These are phyloP conservation scores for Battus philenor DNA, from an alignment of 1,140 invertebrate genomes.

Conservation along the genomic window DNA sequence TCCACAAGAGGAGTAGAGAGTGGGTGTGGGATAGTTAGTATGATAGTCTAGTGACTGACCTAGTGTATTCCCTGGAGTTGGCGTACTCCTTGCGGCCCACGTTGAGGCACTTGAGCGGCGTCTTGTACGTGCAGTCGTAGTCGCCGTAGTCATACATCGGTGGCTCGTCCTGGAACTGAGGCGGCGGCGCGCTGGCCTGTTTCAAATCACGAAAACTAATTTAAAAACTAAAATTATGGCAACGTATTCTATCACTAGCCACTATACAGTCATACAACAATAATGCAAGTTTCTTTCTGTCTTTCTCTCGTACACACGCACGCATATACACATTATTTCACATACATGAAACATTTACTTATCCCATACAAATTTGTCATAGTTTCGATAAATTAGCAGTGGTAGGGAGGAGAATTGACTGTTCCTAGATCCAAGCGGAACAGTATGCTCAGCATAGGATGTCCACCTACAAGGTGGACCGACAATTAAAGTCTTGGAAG, in stretches of 20 bases:
- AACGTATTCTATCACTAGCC: background rate
- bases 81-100: constrained; percentile 45
- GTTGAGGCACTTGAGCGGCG: constrained; percentile 50
- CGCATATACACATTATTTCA: too few relatives aligned
- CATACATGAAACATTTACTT: background rate
- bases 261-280: background rate
- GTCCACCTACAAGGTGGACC: too few relatives aligned
- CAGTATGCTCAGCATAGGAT: too few relatives aligned
- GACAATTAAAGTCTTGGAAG: too few relatives aligned
- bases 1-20: too few relatives aligned
- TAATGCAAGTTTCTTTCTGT: background rate
- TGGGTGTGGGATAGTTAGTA: too few relatives aligned
- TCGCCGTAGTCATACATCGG: constrained; percentile 54
- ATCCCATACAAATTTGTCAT: background rate
- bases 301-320: too few relatives aligned
- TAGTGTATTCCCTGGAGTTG: constrained; percentile 41
- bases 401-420: too few relatives aligned
- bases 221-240: background rate
- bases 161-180: constrained; percentile 67
- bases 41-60: constrained; percentile 34
- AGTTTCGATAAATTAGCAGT: too few relatives aligned
- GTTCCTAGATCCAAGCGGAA: too few relatives aligned
- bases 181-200: constrained; percentile 65
- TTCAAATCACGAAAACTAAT: background rate
- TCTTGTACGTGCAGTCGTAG: constrained; percentile 56